Percentiles rank a stretch among this genome's conserved stretches.
phyloP scores from a whole-genome alignment of 2,797 vertebrate species.

The Halcyon leucocephala region DNA sequence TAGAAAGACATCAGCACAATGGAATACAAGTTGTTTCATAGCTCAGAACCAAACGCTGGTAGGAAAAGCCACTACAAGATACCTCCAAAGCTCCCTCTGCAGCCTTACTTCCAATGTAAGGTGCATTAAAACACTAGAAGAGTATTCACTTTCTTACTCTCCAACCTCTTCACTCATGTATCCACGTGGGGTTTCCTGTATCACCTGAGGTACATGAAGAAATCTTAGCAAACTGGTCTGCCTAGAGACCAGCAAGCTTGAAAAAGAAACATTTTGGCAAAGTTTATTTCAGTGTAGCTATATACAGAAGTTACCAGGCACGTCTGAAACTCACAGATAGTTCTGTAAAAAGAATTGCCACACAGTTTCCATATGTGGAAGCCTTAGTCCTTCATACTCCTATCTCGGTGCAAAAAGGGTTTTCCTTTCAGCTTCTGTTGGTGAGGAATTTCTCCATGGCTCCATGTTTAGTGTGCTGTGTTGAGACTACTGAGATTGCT shows the following conservation, averaged over 20 bases:
- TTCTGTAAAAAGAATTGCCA: not conserved
- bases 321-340: not conserved
- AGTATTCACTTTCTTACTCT: not conserved
- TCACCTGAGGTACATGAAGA: not conserved
- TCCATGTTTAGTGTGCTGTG: not conserved
- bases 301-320: not conserved
- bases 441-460: not conserved
- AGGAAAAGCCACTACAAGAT: not conserved
- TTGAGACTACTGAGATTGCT: not conserved
- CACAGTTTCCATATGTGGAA: not conserved
- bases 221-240: constrained; percentile 25
- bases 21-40: not conserved
- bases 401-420: not conserved
- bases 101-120: not conserved
- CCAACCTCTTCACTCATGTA: not conserved
- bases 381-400: not conserved
- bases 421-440: not conserved
- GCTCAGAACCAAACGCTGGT: not conserved
- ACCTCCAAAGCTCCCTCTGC: not conserved
- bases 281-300: not conserved
- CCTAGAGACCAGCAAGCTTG: not conserved
- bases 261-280: constrained; percentile 1
- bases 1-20: not conserved
- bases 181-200: not conserved
- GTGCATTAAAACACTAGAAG: not conserved